Conservation (phyloP, 1,140 invertebrate genomes). For the Drosophila pandora region DNA sequence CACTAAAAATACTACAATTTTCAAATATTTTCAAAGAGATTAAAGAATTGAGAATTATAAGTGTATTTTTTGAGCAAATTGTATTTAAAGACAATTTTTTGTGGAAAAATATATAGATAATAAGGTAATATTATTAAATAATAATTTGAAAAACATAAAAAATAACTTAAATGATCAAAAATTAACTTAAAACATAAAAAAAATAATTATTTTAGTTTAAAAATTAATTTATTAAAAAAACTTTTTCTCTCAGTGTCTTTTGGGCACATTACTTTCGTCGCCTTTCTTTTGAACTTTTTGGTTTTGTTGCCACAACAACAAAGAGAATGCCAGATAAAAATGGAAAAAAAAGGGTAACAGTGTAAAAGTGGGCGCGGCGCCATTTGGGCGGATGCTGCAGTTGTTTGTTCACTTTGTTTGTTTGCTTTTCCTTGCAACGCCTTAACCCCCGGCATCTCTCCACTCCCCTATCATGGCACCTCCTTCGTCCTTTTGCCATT, state of each 20-base stretch:
- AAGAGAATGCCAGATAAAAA: background rate
- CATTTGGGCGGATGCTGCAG: constrained; percentile 57
- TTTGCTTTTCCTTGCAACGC: constrained; percentile 30
- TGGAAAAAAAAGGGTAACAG: background rate
- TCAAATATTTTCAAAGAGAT: too few species aligned
- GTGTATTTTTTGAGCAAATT: background rate
- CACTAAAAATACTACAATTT: too few species aligned
- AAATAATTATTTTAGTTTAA: background rate
- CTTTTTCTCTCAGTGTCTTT: background rate
- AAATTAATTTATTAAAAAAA: background rate
- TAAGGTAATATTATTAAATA: too few species aligned
- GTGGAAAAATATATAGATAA: too few species aligned
- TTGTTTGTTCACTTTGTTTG: constrained; percentile 57
- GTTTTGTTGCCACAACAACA: background rate
- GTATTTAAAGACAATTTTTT: background rate
- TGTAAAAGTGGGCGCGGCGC: constrained; percentile 8
- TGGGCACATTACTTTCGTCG: constrained; percentile 1
- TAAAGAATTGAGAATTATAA: background rate
- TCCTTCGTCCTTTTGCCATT: constrained; percentile 6
- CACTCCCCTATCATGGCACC: background rate
- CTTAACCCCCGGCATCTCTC: background rate
- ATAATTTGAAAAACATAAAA: background rate
- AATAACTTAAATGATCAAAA: background rate
- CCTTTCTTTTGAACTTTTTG: constrained; percentile 1
- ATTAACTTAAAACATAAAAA: background rate